Conservation (phyloP, 2,888 invertebrate genomes). For the Leptopilina myrica region DNA sequence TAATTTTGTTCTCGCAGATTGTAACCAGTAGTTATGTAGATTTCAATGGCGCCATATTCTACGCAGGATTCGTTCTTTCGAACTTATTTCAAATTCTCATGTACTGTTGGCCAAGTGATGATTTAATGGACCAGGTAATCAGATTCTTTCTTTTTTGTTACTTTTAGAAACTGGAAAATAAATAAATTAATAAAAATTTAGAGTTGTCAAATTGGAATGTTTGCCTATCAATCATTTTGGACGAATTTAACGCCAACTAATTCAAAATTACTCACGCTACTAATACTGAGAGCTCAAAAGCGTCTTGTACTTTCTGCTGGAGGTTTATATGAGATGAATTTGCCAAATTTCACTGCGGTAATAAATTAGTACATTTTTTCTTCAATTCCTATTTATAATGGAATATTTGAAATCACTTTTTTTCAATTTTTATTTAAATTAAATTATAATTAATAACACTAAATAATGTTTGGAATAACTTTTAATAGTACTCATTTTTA, state of each 20-base stretch:
- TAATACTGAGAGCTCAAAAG: conserved; percentile 19
- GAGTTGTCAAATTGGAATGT: background rate
- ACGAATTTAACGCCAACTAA: background rate
- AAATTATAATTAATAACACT: background rate
- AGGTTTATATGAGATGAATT: background rate
- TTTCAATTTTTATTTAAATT: too few species aligned
- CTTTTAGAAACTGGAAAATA: too few species aligned
- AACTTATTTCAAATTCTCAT: conserved; percentile 11
- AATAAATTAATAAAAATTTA: background rate
- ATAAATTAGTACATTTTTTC: background rate
- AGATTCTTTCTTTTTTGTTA: background rate
- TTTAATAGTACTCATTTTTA: too few species aligned
- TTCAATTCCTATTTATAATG: background rate
- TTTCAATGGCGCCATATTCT: background rate
- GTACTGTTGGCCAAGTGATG: conserved; percentile 12
- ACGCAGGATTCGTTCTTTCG: background rate
- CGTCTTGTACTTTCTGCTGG: conserved; percentile 1
- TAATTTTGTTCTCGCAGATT: background rate
- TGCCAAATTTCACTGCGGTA: background rate
- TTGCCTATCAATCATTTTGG: conserved; percentile 21
- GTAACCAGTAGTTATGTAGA: background rate
- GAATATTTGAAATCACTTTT: background rate
- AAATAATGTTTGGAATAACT: background rate
- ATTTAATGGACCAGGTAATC: conserved; percentile 10
- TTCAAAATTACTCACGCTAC: background rate